Conservation (phyloP, 2,888 invertebrate species). For the Abrostola triplasia region DNA sequence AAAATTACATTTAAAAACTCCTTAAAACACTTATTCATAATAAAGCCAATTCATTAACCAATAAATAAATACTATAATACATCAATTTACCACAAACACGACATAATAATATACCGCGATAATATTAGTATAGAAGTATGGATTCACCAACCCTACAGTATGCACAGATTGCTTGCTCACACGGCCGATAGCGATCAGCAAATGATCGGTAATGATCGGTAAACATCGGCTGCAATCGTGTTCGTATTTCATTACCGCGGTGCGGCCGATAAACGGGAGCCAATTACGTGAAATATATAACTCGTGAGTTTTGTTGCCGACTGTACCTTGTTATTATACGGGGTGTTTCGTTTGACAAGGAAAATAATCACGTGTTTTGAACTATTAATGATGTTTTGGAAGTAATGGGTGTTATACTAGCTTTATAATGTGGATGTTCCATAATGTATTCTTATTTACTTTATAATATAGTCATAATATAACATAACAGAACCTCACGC, state of each 20-base stretch:
- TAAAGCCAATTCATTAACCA: too few species aligned
- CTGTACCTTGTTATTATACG: slow-evolving; percentile 41
- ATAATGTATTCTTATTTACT: too few species aligned
- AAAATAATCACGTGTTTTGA: slow-evolving; percentile 35
- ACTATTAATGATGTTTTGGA: slow-evolving; percentile 32
- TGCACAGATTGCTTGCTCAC: slow-evolving; percentile 41
- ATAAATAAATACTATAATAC: too few species aligned
- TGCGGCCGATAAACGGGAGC: slow-evolving; percentile 43
- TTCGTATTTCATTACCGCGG: slow-evolving; percentile 61
- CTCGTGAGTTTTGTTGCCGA: slow-evolving; percentile 50
- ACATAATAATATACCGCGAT: too few species aligned
- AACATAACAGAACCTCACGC: too few species aligned
- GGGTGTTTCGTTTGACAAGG: slow-evolving; percentile 31
- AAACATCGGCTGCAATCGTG: slow-evolving; percentile 58
- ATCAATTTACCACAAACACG: too few species aligned
- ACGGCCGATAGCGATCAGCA: slow-evolving; percentile 58
- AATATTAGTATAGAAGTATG: too few species aligned
- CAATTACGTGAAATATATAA: slow-evolving; percentile 57
- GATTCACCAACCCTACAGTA: slow-evolving; percentile 46
- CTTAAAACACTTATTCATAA: too few species aligned
- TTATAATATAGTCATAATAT: too few species aligned
- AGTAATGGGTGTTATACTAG: slow-evolving; percentile 12
- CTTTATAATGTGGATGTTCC: not conserved
- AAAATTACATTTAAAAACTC: too few species aligned
- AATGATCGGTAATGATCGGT: slow-evolving; percentile 66